A percentile compares a stretch with the other conserved stretches of the same genome.
phyloP scores from a whole-genome alignment of 2,888 invertebrate species.

The Volucella inanis region DNA sequence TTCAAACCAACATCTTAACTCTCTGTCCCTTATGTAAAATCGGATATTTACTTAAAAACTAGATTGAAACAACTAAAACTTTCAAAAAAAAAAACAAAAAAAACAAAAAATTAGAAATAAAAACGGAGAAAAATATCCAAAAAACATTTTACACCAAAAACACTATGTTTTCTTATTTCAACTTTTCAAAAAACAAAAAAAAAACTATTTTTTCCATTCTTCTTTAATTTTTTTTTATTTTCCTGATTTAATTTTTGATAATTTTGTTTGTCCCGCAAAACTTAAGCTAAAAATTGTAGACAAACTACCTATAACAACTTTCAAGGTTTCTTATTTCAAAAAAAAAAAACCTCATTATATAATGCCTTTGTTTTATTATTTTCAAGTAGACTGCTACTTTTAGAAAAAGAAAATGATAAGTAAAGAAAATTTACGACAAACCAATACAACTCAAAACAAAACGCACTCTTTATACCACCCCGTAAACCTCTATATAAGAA shows the following conservation, averaged over 20 bases:
- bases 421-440: conserved; percentile 11
- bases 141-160: conserved; percentile 69
- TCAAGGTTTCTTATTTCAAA: conserved; percentile 61
- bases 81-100: background rate
- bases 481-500: conserved; percentile 73
- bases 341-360: conserved; percentile 7
- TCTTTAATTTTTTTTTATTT: conserved; percentile 7
- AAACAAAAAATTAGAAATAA: conserved; percentile 61
- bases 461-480: conserved; percentile 74
- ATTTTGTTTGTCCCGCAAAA: conserved; percentile 28
- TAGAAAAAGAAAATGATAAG: conserved; percentile 21
- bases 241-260: conserved; percentile 9
- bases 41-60: conserved; percentile 45
- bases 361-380: conserved; percentile 1
- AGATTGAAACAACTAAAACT: conserved; percentile 52
- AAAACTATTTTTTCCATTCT: conserved; percentile 23
- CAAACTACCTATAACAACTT: conserved; percentile 43
- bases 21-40: conserved; percentile 61
- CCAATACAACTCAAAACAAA: conserved; percentile 63
- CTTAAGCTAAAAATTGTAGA: conserved; percentile 47
- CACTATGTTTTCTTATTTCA: conserved; percentile 71
- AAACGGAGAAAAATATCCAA: conserved; percentile 59
- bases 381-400: conserved; percentile 72
- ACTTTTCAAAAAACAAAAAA: conserved; percentile 14
- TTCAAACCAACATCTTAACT: conserved; percentile 10